Percentiles rank a stretch among this genome's conserved stretches.
These are phyloP conservation scores for Poecilus cupreus DNA, from an alignment of 2,888 invertebrate species.

Conservation along the genomic window DNA sequence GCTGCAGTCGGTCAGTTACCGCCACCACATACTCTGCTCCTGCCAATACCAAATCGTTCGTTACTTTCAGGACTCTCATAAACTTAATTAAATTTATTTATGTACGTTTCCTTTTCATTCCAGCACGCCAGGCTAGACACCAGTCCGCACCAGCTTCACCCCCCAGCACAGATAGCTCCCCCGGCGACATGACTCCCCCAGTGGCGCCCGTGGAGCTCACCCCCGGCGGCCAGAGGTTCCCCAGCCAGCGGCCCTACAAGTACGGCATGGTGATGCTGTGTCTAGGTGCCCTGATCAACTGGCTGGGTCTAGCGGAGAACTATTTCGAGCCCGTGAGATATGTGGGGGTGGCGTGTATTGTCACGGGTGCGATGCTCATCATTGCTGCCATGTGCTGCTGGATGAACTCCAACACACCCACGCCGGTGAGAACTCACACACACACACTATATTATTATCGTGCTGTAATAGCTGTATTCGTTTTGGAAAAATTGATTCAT, in stretches of 20 bases:
- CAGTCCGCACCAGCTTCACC: background rate
- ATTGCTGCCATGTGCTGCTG: conserved; percentile 86
- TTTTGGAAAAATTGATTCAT: too few relatives aligned
- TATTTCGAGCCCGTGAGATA: conserved; percentile 84
- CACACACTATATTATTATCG: too few relatives aligned
- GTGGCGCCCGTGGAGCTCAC: conserved; percentile 41
- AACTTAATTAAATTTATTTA: too few relatives aligned
- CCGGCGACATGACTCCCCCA: conserved; percentile 48
- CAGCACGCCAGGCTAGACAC: conserved; percentile 54
- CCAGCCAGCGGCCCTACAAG: conserved; percentile 81
- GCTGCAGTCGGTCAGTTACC: too few relatives aligned
- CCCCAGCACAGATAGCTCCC: background rate
- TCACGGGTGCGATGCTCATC: conserved; percentile 83
- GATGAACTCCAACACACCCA: conserved; percentile 67
- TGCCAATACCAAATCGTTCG: too few relatives aligned
- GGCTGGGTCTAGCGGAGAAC: conserved; percentile 83
- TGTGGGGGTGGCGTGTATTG: conserved; percentile 83
- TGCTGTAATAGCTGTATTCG: too few relatives aligned
- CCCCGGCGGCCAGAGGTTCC: conserved; percentile 68
- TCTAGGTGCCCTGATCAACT: conserved; percentile 83
- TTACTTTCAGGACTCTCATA: too few relatives aligned
- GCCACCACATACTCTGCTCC: too few relatives aligned
- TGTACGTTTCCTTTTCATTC: background rate
- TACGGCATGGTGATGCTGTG: conserved; percentile 84
- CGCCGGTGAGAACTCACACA: conserved; percentile 53